Evolutionary conservation across 2,797 vertebrate species (phyloP), one percentile per base, ranked within the genome.

Genomic region (Anas capensis): DNA sequence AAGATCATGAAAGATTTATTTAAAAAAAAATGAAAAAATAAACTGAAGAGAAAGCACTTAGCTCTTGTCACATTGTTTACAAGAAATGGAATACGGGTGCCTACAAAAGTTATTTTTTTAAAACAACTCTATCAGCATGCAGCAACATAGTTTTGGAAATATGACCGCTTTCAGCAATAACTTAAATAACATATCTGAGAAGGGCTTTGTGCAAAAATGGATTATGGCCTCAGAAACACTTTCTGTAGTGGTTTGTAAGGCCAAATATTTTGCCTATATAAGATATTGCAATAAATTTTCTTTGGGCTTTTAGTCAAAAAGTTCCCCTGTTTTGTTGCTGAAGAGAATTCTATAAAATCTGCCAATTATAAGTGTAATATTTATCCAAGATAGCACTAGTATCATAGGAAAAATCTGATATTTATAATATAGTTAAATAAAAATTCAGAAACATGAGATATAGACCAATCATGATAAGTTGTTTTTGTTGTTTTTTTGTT

Each of bases 261-360:
- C 13, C 33, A 75, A 68, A 40, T 26, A 54, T 29, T 73, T 75
- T 44, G 31, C 20, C 20, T 26, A 48, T 29, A 29, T 48, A 75
- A 51, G 51, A 81, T 65, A 49, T 10, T 44, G 51, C 44, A 58
- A 34, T 51, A 66, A 72, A 49, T 56, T 57, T 56, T 79, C 10
- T 2, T 38, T 33, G 2, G 34, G 40, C 29, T 42, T 26, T 49
- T 66, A 1, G 0, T 11, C 5, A 4, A 58, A 72, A 72, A 10
- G 11, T 75, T 65, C 10, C 9, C 9, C 44, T 42, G 42, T 44
- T 19, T 19, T 44, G 17, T 18, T 44, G 42, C 42, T 44, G 42
- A 44, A 44, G 42, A 44, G 42, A 44, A 18, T 44, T 44, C 42
- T 44, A 44, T 44, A 10, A 44, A 44, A 44, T 44, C 42, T 19